phyloP scores from a whole-genome alignment of 2,797 vertebrate species.

The Pseudopleuronectes americanus region DNA sequence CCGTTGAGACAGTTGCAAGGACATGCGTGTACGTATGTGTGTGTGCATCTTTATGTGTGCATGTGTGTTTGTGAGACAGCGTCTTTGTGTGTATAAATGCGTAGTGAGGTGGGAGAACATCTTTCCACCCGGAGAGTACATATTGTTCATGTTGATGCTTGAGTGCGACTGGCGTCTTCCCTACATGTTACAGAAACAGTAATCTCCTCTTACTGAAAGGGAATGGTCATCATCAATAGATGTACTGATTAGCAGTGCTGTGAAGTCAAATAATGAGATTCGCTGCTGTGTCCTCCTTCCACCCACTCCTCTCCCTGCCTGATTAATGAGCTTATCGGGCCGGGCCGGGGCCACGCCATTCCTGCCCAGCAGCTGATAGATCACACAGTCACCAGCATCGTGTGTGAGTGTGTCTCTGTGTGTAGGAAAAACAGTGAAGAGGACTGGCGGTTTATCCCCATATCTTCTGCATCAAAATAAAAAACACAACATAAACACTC shows the following conservation, averaged over 20 bases:
- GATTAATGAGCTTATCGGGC: constrained; percentile 73
- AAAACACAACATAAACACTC: neutral
- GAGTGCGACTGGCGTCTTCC: constrained; percentile 15
- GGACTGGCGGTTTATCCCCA: neutral
- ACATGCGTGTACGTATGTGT: constrained; percentile 8
- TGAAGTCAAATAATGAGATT: constrained; percentile 72
- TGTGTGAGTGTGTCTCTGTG: constrained; percentile 31
- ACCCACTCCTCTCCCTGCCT: constrained; percentile 61
- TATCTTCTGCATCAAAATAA: constrained; percentile 11
- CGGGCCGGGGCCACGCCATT: constrained; percentile 50
- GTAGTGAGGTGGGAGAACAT: neutral
- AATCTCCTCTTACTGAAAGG: constrained; percentile 51
- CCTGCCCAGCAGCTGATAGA: constrained; percentile 63
- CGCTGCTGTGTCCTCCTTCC: constrained; percentile 58
- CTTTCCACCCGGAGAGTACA: constrained; percentile 22
- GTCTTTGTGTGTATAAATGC: neutral
- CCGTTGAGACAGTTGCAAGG: constrained; percentile 17
- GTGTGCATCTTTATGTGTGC: neutral
- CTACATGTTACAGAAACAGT: constrained; percentile 40
- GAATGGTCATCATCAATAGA: constrained; percentile 65
- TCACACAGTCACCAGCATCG: constrained; percentile 41
- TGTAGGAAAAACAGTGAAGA: constrained; percentile 22
- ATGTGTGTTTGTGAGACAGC: neutral
- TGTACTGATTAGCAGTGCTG: constrained; percentile 61
- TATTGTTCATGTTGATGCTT: neutral